Base-by-base conservation (phyloP, 2,888 invertebrate genomes). In the Luffia ferchaultella region DNA sequence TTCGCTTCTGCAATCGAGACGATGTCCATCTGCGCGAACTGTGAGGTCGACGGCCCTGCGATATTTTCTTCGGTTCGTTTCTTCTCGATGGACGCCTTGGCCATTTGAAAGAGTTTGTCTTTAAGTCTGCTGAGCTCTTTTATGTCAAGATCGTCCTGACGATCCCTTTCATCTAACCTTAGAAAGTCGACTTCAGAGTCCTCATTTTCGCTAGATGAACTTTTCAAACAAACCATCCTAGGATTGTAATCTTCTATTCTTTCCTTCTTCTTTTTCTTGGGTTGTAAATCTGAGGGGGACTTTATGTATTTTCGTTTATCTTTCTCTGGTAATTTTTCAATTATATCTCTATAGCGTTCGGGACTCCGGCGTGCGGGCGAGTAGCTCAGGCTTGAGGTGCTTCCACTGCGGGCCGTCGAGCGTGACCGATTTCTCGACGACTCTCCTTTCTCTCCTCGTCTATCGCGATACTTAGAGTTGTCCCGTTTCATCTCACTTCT, bases 281-380 rank as follows among this genome's bases (percentile, higher is more conserved):
- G 68, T 12, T 71, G 65, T 17, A 76, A 57, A 46, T 76, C 75
- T 0, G 82, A 80, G 1, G 82, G 77, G 0, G 78, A 76, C 56
- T 72, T 73, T 20, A 78, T 77, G 58, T 85, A 84, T 65, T 84
- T 80, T 42, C 83, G 76, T 57, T 84, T 80, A 56, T 86, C 86
- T 60, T 85, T 86, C 53, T 85, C 87, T 1, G 86, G 85, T 44
- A 85, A 63, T 54, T 77, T 83, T 49, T 88, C 87, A 40, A 89
- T 73, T 43, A 89, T 87, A 54, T 90, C 90, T 19, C 82, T 85
- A 63, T 91, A 90, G 1, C 90, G 84, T 59, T 90, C 90, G 0
- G 91, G 90, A 68, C 89, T 87, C 16, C 88, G 84, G 1, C 88
- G 80, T 0, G 90, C 88, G 0, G 91, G 91, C 0, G 91, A 91